phyloP scores from a whole-genome alignment of 1,140 invertebrate species.

The Drosophila melanogaster region Release_6_plus_ISO1_MT NC_004354.4:17238501-17239000 shows the following conservation, averaged over 20 bases:
- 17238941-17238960: background rate
- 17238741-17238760: background rate
- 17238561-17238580: no score
- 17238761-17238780: constrained; percentile 6
- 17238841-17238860: constrained; percentile 70
- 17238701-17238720: background rate
- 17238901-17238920: background rate
- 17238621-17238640: no score
- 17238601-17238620: no score
- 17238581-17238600: no score
- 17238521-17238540: no score
- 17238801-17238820: constrained; percentile 8
- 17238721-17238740: background rate
- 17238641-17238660: background rate
- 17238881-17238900: background rate
- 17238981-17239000: constrained; percentile 69
- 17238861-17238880: constrained; percentile 53
- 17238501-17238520: background rate
- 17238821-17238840: constrained; percentile 59
- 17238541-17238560: no score
- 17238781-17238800: constrained; percentile 22
- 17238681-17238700: background rate
- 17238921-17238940: constrained; percentile 28
- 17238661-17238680: background rate
- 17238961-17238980: constrained; percentile 62